phyloP scores from a whole-genome alignment of 2,113 vertebrate genomes.

The Brachyistius frenatus region DNA sequence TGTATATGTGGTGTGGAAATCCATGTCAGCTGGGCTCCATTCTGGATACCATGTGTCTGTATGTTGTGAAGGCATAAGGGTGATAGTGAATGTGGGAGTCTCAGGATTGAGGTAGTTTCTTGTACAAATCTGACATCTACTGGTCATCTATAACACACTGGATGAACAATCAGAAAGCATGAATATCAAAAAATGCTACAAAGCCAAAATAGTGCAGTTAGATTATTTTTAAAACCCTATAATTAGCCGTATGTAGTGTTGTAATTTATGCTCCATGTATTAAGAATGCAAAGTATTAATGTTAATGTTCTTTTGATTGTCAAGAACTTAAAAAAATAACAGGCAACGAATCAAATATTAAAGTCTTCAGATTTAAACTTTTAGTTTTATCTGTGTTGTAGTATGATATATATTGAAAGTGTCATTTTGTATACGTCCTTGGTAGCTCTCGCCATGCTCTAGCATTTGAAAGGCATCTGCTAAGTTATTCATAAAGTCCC shows the following conservation, averaged over 20 bases:
- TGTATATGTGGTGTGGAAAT: not conserved
- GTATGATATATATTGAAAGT: slow-evolving; percentile 3
- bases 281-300: not conserved
- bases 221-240: not conserved
- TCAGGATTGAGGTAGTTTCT: slow-evolving; percentile 17
- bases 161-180: not conserved
- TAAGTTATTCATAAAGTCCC: slow-evolving; percentile 98
- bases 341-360: not conserved
- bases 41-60: not conserved
- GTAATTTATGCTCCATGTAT: not conserved
- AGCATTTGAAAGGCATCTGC: slow-evolving; percentile 89
- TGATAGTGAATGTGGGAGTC: not conserved
- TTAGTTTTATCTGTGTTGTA: not conserved
- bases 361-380: not conserved
- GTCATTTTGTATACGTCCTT: slow-evolving; percentile 41
- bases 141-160: slow-evolving; percentile 65
- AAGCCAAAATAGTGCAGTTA: not conserved
- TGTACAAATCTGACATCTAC: slow-evolving; percentile 84
- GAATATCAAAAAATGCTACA: not conserved
- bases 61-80: not conserved
- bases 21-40: not conserved
- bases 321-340: not conserved
- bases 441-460: slow-evolving; percentile 46
- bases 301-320: not conserved
- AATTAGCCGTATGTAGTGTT: not conserved